A percentile compares a stretch with the other conserved stretches of the same genome.
Evolutionary conservation across 2,888 invertebrate genomes (phyloP).

Genomic region (Malthinus seriepunctatus): DNA sequence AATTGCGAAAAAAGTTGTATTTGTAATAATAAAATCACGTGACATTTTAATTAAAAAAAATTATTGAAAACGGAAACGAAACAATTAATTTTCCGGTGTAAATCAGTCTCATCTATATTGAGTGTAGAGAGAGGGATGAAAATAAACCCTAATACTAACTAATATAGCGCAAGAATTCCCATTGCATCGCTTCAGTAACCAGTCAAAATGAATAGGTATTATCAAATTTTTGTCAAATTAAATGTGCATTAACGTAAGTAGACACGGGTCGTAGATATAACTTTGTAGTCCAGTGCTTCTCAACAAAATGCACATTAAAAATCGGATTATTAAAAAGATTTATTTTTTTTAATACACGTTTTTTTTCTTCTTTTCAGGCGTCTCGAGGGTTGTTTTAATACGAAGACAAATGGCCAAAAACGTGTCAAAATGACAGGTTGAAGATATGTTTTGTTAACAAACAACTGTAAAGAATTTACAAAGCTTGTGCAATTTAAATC

Average conservation of each 20-base stretch:
- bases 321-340: conserved; percentile 7
- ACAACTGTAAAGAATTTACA: background rate
- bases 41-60: background rate
- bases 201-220: conserved; percentile 52
- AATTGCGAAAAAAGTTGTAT: too few relatives aligned
- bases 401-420: background rate
- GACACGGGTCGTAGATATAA: conserved; percentile 23
- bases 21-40: too few relatives aligned
- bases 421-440: background rate
- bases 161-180: conserved; percentile 46
- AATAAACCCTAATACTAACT: conserved; percentile 44
- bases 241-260: conserved; percentile 49
- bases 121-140: conserved; percentile 37
- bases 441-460: background rate
- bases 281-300: conserved; percentile 19
- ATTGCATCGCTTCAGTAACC: conserved; percentile 39
- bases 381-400: conserved; percentile 3
- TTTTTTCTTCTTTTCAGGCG: too few relatives aligned
- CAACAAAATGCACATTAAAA: conserved; percentile 23
- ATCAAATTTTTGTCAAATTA: conserved; percentile 54
- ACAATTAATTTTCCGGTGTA: conserved; percentile 32
- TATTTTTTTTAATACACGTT: background rate
- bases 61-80: conserved; percentile 3
- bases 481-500: conserved; percentile 3
- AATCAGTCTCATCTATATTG: conserved; percentile 41